Evolutionary conservation across 2,797 vertebrate species (phyloP).

Genomic region (Artibeus lituratus): DNA sequence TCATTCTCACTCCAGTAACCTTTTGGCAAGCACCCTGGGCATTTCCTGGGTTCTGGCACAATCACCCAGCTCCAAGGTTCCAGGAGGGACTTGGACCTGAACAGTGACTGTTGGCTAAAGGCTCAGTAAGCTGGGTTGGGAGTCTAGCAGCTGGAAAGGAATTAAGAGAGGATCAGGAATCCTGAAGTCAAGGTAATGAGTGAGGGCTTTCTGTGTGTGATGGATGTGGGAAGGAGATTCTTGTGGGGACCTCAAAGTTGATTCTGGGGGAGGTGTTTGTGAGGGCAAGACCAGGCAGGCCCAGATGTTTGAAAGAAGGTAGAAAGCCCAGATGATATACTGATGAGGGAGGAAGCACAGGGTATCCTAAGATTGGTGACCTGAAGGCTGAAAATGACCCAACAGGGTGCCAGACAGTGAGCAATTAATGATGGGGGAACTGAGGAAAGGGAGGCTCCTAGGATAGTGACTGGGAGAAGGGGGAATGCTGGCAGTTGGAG

Average conservation of each 20-base stretch:
- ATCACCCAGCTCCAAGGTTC: background rate
- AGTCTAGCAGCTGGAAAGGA: background rate
- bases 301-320: background rate
- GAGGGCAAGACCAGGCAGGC: background rate
- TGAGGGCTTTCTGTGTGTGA: background rate
- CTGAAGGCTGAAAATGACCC: background rate
- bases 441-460: background rate
- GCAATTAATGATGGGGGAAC: too few relatives aligned
- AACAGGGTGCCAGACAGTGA: background rate
- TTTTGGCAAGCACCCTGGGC: background rate
- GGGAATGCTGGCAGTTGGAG: too few relatives aligned
- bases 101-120: background rate
- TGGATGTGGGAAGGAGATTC: background rate
- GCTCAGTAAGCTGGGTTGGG: background rate
- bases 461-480: background rate
- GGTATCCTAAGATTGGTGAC: background rate
- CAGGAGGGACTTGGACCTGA: rapidly evolving
- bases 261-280: background rate
- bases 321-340: background rate
- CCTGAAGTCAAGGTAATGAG: background rate
- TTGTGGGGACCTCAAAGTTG: background rate
- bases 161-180: background rate
- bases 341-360: background rate
- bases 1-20: background rate
- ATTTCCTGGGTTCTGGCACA: background rate